Conservation (phyloP, 2,113 vertebrate species). For the Corydoras sp. region DNA sequence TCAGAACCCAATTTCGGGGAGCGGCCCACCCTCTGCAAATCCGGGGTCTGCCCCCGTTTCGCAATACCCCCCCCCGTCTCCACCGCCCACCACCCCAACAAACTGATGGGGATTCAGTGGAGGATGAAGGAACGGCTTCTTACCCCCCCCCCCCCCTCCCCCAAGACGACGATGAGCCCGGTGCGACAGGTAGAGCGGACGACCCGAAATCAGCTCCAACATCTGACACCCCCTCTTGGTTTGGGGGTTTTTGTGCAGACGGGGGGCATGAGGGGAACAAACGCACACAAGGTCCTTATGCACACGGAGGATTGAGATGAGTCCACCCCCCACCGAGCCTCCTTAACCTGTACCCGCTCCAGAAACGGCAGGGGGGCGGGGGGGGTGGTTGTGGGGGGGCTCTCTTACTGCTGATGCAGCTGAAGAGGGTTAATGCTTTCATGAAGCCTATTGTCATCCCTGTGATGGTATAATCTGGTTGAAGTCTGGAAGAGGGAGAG, state of each 20-base stretch:
- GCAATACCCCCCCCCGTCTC: not conserved
- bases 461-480: conserved; percentile 35
- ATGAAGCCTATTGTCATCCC: conserved; percentile 21
- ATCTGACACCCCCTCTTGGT: no score
- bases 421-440: conserved; percentile 26
- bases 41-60: conserved; percentile 12
- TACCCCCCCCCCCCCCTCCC: no score
- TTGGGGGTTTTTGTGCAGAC: not conserved
- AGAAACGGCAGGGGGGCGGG: conserved; percentile 4
- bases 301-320: conserved; percentile 45
- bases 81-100: no score
- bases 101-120: no score
- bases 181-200: no score
- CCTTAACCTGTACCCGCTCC: not conserved
- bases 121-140: no score
- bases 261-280: conserved; percentile 21
- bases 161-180: no score
- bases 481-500: conserved; percentile 20
- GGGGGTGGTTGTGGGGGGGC: not conserved
- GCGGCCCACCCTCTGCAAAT: conserved; percentile 26
- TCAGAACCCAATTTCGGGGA: conserved; percentile 21
- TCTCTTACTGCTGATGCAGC: conserved; percentile 27
- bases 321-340: conserved; percentile 34
- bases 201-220: no score
- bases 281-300: conserved; percentile 42